These are phyloP conservation scores for Neotoma lepida DNA, from an alignment of 2,113 vertebrate genomes.

Conservation along the genomic window DNA sequence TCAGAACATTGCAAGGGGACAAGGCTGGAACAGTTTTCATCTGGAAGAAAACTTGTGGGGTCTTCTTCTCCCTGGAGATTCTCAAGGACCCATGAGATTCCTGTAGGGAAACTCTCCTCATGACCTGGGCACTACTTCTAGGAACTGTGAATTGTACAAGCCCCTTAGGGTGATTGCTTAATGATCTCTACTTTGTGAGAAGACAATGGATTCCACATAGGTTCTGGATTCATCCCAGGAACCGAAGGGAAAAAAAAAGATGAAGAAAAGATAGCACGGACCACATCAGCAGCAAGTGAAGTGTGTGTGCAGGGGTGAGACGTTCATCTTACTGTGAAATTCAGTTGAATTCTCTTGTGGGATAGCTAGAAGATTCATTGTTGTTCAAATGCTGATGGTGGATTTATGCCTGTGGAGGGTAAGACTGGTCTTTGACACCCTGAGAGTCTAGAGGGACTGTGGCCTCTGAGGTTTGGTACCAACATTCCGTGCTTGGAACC, in stretches of 20 bases:
- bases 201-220: background rate
- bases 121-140: rapidly evolving
- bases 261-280: background rate
- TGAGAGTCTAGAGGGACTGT: background rate
- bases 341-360: background rate
- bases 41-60: background rate
- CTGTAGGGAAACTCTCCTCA: background rate
- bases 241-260: background rate
- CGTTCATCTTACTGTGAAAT: background rate
- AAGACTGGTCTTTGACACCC: background rate
- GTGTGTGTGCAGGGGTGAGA: too few species aligned
- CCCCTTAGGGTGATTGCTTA: rapidly evolving
- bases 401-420: background rate
- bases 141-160: background rate
- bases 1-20: background rate
- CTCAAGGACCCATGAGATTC: background rate
- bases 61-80: background rate
- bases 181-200: too few species aligned
- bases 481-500: background rate
- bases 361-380: background rate
- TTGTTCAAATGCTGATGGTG: background rate
- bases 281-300: background rate
- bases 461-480: background rate
- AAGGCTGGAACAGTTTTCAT: background rate
- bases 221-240: background rate